Evolutionary conservation across 2,888 invertebrate genomes (phyloP), one percentile per base, ranked within the genome.

Genomic region (Pollenia griseotomentosa): DNA sequence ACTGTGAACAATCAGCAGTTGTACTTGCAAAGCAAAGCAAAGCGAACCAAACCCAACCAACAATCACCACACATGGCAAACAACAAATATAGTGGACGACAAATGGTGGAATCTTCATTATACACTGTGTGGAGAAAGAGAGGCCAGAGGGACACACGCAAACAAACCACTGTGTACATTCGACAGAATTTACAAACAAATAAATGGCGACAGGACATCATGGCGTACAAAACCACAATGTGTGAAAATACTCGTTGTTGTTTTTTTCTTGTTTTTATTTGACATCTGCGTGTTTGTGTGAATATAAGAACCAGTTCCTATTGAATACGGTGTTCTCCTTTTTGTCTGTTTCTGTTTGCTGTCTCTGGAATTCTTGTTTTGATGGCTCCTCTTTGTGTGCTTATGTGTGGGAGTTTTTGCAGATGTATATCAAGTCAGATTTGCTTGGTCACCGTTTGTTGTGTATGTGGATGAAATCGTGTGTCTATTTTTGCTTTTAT

Each of bases 211-310:
- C 87, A 74, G 74, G 78, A 87, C 87, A 87, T 74, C 78, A 63
- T 82, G 84, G 87, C 87, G 74, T 82, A 87, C 74, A 78, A 87
- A 84, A 84, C 87, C 87, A 61, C 84, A 87, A 74, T 84, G 84
- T 87, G 87, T 87, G 77, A 81, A 87, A 81, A 78, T 87, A 78
- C 81, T 73, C 82, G 81, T 70, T 63, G 51, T 42, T 75, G 48
- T 65, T 75, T 11, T 66, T 68, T n/a, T 46, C 46, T 48, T 44
- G 44, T 75, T 12, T 44, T 23, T 10, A 8, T n/a, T 70, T 57
- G 71, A 61, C 16, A 65, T 68, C 16, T 19, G 9, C 12, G 16
- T 7, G 44, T 8, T 1, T 11, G 53, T 53, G 23, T 8, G 57
- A 10, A 40, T 68, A 19, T 40, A 19, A 55, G 44, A 1, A 40